A percentile compares a stretch with the other conserved stretches of the same genome.
These are phyloP conservation scores for Ceyx margarethae DNA, from an alignment of 2,113 vertebrate genomes.

Conservation along the genomic window DNA sequence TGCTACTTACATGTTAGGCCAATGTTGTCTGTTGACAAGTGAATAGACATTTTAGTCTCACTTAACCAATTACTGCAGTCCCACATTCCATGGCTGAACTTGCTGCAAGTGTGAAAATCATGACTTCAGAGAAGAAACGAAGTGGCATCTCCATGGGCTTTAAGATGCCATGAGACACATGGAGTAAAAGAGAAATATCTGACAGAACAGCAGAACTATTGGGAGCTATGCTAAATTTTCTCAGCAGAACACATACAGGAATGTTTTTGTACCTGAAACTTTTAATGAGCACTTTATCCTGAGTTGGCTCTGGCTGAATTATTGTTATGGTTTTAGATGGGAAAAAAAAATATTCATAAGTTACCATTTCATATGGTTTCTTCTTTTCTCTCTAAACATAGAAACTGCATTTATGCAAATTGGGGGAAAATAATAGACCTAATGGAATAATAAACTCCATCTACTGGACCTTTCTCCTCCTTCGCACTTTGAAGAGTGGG, in stretches of 20 bases:
- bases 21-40: not conserved
- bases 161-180: not conserved
- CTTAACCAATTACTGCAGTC: not conserved
- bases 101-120: not conserved
- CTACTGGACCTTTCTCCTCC: not conserved
- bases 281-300: slow-evolving; percentile 26
- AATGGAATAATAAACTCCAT: not conserved
- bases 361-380: not conserved
- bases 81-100: not conserved
- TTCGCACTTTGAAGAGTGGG: not conserved
- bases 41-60: not conserved
- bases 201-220: not conserved
- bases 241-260: not conserved
- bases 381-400: not conserved
- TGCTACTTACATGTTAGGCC: not conserved
- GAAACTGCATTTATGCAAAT: not conserved
- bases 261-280: not conserved
- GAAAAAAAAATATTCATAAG: not conserved
- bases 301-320: not conserved
- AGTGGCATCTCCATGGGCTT: not conserved
- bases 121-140: not conserved
- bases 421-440: not conserved
- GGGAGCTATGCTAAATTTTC: not conserved
- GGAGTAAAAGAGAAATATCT: not conserved
- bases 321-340: not conserved